Percentiles rank a stretch among this genome's conserved stretches.
Conservation (phyloP, 2,888 invertebrate genomes). For the Trissolcus japonicus region DNA sequence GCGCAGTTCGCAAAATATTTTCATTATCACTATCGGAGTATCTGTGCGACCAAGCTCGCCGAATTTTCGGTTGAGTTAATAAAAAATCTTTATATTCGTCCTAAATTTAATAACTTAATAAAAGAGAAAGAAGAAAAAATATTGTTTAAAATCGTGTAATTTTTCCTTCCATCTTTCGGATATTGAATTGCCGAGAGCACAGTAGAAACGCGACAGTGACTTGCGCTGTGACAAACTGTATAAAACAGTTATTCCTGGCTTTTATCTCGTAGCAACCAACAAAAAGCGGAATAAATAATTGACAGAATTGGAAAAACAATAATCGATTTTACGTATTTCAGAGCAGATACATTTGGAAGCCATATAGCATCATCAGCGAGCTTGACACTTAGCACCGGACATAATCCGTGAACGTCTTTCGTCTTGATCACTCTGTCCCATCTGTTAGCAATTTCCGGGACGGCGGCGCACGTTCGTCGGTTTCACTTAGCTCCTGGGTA, state of each 20-base stretch:
- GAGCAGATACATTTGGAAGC: background rate
- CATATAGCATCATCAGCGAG: slow-evolving; percentile 25
- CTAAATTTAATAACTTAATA: background rate
- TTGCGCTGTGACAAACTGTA: too few species aligned
- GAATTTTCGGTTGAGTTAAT: background rate
- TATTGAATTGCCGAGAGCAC: too few species aligned
- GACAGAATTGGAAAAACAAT: too few species aligned
- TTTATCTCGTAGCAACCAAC: too few species aligned
- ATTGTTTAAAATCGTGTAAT: too few species aligned
- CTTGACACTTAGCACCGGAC: slow-evolving; percentile 17
- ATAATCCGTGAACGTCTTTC: slow-evolving; percentile 25
- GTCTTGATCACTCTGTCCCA: slow-evolving; percentile 27
- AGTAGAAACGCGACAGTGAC: too few species aligned
- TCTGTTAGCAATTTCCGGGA: slow-evolving; percentile 17
- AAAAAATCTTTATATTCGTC: background rate
- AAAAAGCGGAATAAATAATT: too few species aligned
- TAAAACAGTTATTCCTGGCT: too few species aligned
- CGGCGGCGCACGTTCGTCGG: background rate
- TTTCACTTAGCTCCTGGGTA: slow-evolving; percentile 16
- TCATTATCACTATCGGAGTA: slow-evolving; percentile 1
- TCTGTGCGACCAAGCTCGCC: background rate
- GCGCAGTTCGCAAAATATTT: background rate
- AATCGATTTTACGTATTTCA: background rate
- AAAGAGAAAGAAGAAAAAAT: too few species aligned
- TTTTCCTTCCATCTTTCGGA: too few species aligned